Evolutionary conservation across 2,888 invertebrate species (phyloP).

Genomic region (Morpho deidamia): DNA sequence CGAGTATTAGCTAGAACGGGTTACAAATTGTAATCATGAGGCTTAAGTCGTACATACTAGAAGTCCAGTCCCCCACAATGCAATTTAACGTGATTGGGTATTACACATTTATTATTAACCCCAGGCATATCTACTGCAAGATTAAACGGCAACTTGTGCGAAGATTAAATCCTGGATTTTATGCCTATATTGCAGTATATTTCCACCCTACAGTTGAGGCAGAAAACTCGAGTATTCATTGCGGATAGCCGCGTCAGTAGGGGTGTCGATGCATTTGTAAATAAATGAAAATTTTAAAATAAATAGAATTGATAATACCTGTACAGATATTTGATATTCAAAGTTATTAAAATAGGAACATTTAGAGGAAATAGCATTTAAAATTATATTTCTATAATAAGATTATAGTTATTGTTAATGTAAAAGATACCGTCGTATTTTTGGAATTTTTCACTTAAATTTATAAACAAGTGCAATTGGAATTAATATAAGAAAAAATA

Average conservation of each 20-base stretch:
- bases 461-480: too few species aligned
- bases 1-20: conserved; percentile 7
- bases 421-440: too few species aligned
- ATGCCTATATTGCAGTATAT: conserved; percentile 69
- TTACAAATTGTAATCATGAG: conserved; percentile 8
- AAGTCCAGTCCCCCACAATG: conserved; percentile 39
- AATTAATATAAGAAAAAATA: too few species aligned
- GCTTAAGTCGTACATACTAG: conserved; percentile 9
- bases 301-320: too few species aligned
- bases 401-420: too few species aligned
- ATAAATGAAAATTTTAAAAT: background rate
- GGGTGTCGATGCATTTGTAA: conserved; percentile 38
- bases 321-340: background rate
- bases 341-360: too few species aligned
- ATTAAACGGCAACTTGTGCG: conserved; percentile 70
- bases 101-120: conserved; percentile 70
- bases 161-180: conserved; percentile 75
- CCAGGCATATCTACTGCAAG: conserved; percentile 67
- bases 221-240: conserved; percentile 72
- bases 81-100: conserved; percentile 64
- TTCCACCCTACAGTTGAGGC: conserved; percentile 63
- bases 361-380: too few species aligned
- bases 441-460: too few species aligned
- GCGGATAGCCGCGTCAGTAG: conserved; percentile 57
- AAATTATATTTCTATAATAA: too few species aligned